Evolutionary conservation across 2,113 vertebrate genomes (phyloP).

Genomic region (Lophura nycthemera): DNA sequence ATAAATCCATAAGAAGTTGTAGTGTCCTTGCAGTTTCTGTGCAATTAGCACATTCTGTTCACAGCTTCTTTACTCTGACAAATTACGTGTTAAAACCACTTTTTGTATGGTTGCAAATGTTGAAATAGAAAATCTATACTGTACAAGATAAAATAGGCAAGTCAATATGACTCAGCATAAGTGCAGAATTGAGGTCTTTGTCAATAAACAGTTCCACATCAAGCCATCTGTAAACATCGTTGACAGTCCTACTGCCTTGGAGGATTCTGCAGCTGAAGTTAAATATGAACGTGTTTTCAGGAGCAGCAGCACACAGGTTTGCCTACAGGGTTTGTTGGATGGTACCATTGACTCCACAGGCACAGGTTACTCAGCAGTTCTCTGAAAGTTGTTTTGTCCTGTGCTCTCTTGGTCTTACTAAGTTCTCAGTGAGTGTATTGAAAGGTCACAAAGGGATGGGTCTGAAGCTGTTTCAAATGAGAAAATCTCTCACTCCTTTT

Average conservation of each 20-base stretch:
- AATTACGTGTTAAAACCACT: background rate
- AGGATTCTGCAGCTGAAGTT: background rate
- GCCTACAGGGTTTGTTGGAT: background rate
- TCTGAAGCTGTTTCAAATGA: background rate
- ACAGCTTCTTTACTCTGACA: background rate
- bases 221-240: background rate
- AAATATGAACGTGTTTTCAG: background rate
- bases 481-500: background rate
- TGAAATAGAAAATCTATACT: conserved; percentile 36
- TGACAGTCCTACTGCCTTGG: background rate
- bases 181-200: background rate
- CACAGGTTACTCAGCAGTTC: background rate
- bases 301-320: background rate
- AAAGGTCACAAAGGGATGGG: background rate
- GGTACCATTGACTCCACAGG: background rate
- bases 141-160: conserved; percentile 18
- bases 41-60: background rate
- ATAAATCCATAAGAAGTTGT: background rate
- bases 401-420: background rate
- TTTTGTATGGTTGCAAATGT: background rate
- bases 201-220: background rate
- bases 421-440: background rate
- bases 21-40: background rate
- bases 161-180: conserved; percentile 67
- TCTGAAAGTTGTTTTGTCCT: background rate